Conservation (phyloP, 2,113 vertebrate species). For the Lamprotornis superbus region DNA sequence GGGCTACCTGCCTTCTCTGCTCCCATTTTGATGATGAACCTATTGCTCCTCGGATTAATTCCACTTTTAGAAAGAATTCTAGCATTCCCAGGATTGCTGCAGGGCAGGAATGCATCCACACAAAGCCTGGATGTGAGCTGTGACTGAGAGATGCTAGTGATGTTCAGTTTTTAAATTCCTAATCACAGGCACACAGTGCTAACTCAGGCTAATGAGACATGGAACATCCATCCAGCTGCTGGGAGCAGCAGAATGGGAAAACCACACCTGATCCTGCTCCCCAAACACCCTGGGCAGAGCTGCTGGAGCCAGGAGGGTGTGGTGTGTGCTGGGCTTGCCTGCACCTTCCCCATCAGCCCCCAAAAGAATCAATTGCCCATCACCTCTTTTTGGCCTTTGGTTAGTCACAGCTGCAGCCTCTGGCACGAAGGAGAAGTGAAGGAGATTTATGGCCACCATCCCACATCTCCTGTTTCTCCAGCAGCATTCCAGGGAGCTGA, state of each 20-base stretch:
- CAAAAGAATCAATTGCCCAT: not conserved
- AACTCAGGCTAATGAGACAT: not conserved
- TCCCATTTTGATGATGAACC: not conserved
- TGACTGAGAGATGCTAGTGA: not conserved
- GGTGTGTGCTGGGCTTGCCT: not conserved
- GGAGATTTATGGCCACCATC: not conserved
- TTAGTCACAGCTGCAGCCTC: not conserved
- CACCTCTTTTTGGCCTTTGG: not conserved
- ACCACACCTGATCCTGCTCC: not conserved
- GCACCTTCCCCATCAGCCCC: not conserved
- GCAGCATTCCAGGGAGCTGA: not conserved
- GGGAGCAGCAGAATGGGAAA: not conserved
- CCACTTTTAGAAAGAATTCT: not conserved
- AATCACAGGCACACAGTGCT: rapidly evolving
- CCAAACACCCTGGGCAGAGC: not conserved
- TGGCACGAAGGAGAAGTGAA: rapidly evolving
- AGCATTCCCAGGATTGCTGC: not conserved
- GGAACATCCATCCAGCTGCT: not conserved
- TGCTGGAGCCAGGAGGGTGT: not conserved
- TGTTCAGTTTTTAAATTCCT: not conserved
- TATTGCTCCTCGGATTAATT: not conserved
- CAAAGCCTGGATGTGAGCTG: not conserved
- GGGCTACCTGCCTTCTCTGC: not conserved
- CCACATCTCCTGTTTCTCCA: not conserved
- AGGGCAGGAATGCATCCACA: not conserved